These are phyloP conservation scores for Blennius ocellaris DNA, from an alignment of 2,113 vertebrate genomes.

Conservation along the genomic window DNA sequence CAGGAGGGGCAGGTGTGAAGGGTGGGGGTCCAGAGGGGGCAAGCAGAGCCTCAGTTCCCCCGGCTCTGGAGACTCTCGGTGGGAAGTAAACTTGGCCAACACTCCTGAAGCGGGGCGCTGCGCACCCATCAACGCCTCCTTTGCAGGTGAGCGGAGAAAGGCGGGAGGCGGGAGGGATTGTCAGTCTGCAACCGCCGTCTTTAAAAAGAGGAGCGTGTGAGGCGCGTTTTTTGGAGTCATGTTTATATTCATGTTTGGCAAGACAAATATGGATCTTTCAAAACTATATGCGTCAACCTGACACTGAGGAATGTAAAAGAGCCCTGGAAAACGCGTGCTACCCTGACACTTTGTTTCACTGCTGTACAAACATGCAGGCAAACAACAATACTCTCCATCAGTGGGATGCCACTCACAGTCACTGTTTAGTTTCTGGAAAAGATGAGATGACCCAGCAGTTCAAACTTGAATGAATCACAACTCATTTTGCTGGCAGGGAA, in stretches of 20 bases:
- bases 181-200: conserved; percentile 42
- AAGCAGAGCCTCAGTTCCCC: conserved; percentile 38
- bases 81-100: conserved; percentile 74
- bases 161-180: conserved; percentile 57
- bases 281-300: conserved; percentile 58
- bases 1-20: not conserved
- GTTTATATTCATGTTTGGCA: conserved; percentile 74
- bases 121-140: conserved; percentile 78
- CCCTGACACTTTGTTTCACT: conserved; percentile 46
- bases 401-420: not conserved
- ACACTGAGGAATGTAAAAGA: conserved; percentile 41
- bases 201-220: conserved; percentile 33
- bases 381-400: conserved; percentile 29
- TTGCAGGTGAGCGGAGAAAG: conserved; percentile 72
- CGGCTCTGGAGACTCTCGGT: conserved; percentile 59
- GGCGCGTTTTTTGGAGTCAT: conserved; percentile 52
- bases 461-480: not conserved
- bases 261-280: conserved; percentile 64
- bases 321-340: conserved; percentile 38
- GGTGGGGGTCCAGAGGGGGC: conserved; percentile 53
- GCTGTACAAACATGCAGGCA: conserved; percentile 28
- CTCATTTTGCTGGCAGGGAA: not conserved
- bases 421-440: not conserved
- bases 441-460: not conserved
- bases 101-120: conserved; percentile 55